Evolutionary conservation across 37 sponge, comb jelly and placozoan genomes (phyloP), one percentile per base, ranked within the genome.

Genomic region (Beroe ovata): DNA sequence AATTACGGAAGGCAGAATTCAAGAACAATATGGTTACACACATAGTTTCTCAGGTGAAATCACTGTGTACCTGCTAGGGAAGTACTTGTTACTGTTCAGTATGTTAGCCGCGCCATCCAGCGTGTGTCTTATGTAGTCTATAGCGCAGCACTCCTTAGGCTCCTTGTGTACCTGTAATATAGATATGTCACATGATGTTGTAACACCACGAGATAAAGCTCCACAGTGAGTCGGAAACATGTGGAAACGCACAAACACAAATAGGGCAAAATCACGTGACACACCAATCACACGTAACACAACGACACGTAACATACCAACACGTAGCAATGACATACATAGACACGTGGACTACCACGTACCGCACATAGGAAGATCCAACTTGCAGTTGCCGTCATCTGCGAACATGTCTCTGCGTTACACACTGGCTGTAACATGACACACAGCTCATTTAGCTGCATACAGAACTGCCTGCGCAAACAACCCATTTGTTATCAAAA

Each of bases 291-390:
- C n/a, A n/a, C n/a, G n/a, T n/a, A n/a, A n/a, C n/a, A n/a, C n/a
- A n/a, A n/a, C n/a, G n/a, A n/a, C n/a, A n/a, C n/a, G n/a, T n/a
- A n/a, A n/a, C n/a, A n/a, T n/a, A n/a, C n/a, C n/a, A n/a, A n/a
- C n/a, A n/a, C n/a, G n/a, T n/a, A n/a, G n/a, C n/a, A n/a, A n/a
- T n/a, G n/a, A n/a, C n/a, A n/a, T n/a, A n/a, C n/a, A n/a, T n/a
- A n/a, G n/a, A n/a, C n/a, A n/a, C n/a, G n/a, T n/a, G n/a, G n/a
- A n/a, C n/a, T n/a, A n/a, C n/a, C n/a, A 77, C 84, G 39, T 16
- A 77, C 99, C 21, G 99, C 99, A 91, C 99, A 97, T 37, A 97
- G 93, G 91, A 93, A 97, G 4, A 97, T 94, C 96, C 95, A 95
- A 88, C 95, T 92, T 47, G 94, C 96, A 32, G 94, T 94, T 28